Base-by-base conservation (phyloP, 2,113 vertebrate species). In the Seriola aureovittata region DNA sequence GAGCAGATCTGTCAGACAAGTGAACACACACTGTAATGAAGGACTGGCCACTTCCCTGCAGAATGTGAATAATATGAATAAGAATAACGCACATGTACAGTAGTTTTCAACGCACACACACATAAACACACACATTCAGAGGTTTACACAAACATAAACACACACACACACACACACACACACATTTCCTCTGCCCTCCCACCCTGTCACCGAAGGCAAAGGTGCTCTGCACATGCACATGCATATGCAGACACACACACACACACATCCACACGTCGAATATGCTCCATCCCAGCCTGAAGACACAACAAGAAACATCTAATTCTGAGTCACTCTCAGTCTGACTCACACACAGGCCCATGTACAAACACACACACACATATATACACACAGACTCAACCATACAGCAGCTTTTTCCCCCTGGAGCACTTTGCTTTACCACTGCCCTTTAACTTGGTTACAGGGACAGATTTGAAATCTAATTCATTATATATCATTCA, bases 241-340 rank as follows among this genome's bases (percentile, higher is more conserved):
- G 60, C 64, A 71, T 44, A 60, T 57, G 36, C 52, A 54, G 25
- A 50, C 65, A 52, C 57, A 58, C 38, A 32, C 82, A 76, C 74
- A 80, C 71, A 76, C 59, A 66, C 48, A 46, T 34, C 44, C 55
- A 52, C 70, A 80, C 52, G 42, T 66, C 42, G 4, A 85, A 82
- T 60, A 78, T 34, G 10, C 76, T 71, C 58, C 64, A 71, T 83
- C 40, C 6, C 14, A 0, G 85, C 90, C 91, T 75, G 64, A 86
- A 87, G 88, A 90, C 82, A 89, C 77, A 84, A 82, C 84, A 80
- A 73, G 78, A 90, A 87, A 78, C 68, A 90, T 89, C 84, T 85
- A 71, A 80, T 72, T 87, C 50, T 91, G 86, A 89, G 54, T 91
- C 86, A 88, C 75, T 70, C 81, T 68, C 16, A 75, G 68, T 7